phyloP scores from a whole-genome alignment of 2,888 invertebrate genomes.

The Acrobeloides nanus region DNA sequence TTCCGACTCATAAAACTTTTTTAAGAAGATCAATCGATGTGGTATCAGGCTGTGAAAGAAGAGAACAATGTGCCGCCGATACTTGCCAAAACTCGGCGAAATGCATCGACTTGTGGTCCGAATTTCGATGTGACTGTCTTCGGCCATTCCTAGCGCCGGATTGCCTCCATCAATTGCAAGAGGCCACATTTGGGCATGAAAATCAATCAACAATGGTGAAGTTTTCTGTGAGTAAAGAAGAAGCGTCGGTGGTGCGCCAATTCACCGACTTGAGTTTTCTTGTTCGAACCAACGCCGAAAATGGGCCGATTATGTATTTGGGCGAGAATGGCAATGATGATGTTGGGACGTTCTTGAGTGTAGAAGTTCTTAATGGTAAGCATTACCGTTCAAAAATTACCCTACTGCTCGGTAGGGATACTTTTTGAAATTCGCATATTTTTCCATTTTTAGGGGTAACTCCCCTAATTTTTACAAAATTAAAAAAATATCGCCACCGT shows the following conservation, averaged over 20 bases:
- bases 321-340: conserved; percentile 34
- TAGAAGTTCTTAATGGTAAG: conserved; percentile 17
- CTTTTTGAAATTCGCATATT: too few relatives aligned
- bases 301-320: conserved; percentile 33
- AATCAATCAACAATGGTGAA: conserved; percentile 13
- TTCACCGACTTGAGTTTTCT: conserved; percentile 38
- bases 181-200: conserved; percentile 44
- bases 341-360: conserved; percentile 21
- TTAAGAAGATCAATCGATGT: conserved; percentile 28
- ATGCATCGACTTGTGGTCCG: conserved; percentile 44
- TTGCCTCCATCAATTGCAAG: conserved; percentile 34
- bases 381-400: too few relatives aligned
- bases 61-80: conserved; percentile 31
- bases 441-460: too few relatives aligned
- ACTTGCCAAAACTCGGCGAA: conserved; percentile 38
- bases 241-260: conserved; percentile 10
- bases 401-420: too few relatives aligned
- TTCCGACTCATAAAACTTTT: conserved; percentile 1
- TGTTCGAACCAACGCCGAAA: conserved; percentile 28
- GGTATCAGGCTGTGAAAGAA: conserved; percentile 31
- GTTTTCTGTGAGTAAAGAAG: conserved; percentile 8
- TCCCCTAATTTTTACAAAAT: too few relatives aligned
- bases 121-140: conserved; percentile 31
- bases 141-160: conserved; percentile 42
- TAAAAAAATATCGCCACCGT: too few relatives aligned